phyloP scores from a whole-genome alignment of 2,888 invertebrate species.

The Leptinotarsa haldemani region DNA sequence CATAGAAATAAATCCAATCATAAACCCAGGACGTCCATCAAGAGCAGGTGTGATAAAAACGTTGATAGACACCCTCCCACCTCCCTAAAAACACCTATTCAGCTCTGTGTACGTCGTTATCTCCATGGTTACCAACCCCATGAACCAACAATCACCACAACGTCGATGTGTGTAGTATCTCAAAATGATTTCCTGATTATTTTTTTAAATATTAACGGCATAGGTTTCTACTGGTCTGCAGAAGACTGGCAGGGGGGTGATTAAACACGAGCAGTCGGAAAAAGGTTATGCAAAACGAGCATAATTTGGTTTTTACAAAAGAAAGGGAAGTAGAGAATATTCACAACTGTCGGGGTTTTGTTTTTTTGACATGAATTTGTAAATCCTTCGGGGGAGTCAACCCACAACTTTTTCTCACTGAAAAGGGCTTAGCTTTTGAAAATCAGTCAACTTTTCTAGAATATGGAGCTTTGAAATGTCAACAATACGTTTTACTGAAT shows the following conservation, averaged over 20 bases:
- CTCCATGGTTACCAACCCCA: slow-evolving; percentile 11
- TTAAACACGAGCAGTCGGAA: not conserved
- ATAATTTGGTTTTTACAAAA: too few relatives aligned
- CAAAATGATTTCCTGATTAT: slow-evolving; percentile 34
- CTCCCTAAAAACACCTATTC: slow-evolving; percentile 5
- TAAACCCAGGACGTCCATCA: not conserved
- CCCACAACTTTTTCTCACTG: too few relatives aligned
- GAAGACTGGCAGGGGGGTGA: not conserved
- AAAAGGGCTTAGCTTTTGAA: too few relatives aligned
- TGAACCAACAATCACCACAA: not conserved
- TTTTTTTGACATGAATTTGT: too few relatives aligned
- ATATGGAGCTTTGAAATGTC: too few relatives aligned
- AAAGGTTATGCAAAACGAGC: not conserved
- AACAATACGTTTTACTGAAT: too few relatives aligned
- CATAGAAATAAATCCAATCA: too few relatives aligned
- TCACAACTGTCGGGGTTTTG: too few relatives aligned
- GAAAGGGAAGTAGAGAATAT: too few relatives aligned
- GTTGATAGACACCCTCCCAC: slow-evolving; percentile 11
- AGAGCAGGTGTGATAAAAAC: slow-evolving; percentile 18
- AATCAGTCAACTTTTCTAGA: too few relatives aligned
- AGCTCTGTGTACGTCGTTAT: slow-evolving; percentile 15
- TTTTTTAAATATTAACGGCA: slow-evolving; percentile 37
- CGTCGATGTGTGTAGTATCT: slow-evolving; percentile 8
- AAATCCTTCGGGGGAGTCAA: too few relatives aligned
- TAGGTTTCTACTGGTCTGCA: slow-evolving; percentile 6